Percentiles rank a stretch among this genome's conserved stretches.
Evolutionary conservation across 2,888 invertebrate genomes (phyloP).

Genomic region (Disparrhopalites patrizii): DNA sequence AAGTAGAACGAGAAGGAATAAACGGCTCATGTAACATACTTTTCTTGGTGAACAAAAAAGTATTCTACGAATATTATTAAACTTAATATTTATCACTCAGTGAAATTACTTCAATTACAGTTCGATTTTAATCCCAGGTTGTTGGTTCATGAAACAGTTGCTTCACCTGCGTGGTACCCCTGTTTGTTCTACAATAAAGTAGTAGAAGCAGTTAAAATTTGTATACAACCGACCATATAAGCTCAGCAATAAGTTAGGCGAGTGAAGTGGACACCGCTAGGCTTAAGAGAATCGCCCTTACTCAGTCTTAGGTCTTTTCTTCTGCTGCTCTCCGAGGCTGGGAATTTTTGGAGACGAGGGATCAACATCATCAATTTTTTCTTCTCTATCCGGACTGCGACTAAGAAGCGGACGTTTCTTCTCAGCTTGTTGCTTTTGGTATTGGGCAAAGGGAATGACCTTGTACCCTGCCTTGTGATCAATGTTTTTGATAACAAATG

Average conservation of each 20-base stretch:
- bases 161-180: not conserved
- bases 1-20: not conserved
- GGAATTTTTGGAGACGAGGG: slow-evolving; percentile 4
- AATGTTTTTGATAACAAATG: slow-evolving; percentile 41
- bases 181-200: not conserved
- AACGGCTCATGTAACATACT: not conserved
- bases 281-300: slow-evolving; percentile 17
- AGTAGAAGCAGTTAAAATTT: not conserved
- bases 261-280: no score
- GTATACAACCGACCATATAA: not conserved
- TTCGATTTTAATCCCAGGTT: no score
- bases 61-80: no score
- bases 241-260: no score
- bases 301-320: slow-evolving; percentile 33
- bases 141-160: slow-evolving; percentile 7
- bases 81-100: not conserved
- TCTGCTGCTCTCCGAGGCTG: slow-evolving; percentile 21
- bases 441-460: slow-evolving; percentile 39
- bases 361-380: slow-evolving; percentile 4
- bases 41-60: no score
- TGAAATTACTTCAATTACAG: not conserved
- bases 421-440: slow-evolving; percentile 32
- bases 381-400: slow-evolving; percentile 22
- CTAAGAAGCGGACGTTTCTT: slow-evolving; percentile 28
- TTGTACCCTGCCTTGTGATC: slow-evolving; percentile 30